Evolutionary conservation across 2,797 vertebrate genomes (phyloP), one percentile per base, ranked within the genome.

Genomic region (Gila robusta): DNA sequence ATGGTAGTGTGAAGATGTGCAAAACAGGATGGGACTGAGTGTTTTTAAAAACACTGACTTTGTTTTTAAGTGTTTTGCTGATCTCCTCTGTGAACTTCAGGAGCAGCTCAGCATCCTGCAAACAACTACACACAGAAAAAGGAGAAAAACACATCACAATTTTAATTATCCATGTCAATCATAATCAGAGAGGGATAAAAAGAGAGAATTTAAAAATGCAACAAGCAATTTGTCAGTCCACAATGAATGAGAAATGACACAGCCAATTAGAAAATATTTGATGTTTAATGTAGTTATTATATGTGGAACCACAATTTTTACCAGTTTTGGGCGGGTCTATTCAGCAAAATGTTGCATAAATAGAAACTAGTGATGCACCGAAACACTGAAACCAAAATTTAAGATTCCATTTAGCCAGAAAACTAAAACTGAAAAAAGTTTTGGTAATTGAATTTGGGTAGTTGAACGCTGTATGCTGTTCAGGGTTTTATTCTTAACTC

Each of bases 51-150:
- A 32, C 26, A 92, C 95, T 96, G 88, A 99, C 98, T 93, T 96
- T 97, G 91, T 92, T 97, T 91, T 94, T 96, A 88, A 99, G 92
- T 35, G 94, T 97, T 91, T 94, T 93, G 87, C 95, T 96, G 87
- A 98, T 79, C 89, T 96, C 96, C 87, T 94, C 89, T 23, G 97
- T 96, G 84, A 98, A 92, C 92, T 95, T 97, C 91, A 98, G 89
- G 90, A 99, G 94, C 88, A 96, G 95, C 85, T 98, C 97, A 54
- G 96, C 96, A 94, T 99, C 98, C 88, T 98, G 96, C 90, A 94
- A 95, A 92, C 97, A 98, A 88, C 98, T 99, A 94, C 83, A 71
- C 89, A 78, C 19, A 90, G 88, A 64, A 56, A 21, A 23, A 2
- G 0, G 9, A 12, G 54, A 28, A 35, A 41, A 54, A 77, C 39